A percentile compares a stretch with the other conserved stretches of the same genome.
phyloP scores from a whole-genome alignment of 1,140 invertebrate genomes.

The Mizuhopecten yessoensis region DNA sequence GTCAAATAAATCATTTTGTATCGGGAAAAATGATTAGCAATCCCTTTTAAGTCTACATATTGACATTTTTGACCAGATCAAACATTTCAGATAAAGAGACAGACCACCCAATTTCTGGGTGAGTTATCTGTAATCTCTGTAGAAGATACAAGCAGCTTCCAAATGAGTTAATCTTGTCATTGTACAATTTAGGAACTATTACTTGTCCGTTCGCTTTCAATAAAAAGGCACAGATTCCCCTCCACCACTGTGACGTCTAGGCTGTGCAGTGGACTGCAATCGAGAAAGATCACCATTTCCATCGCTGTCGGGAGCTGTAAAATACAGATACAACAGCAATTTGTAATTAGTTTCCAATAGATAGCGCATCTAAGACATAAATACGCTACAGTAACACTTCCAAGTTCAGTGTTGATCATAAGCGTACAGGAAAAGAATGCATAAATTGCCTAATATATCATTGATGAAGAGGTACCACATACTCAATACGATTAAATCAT shows the following conservation, averaged over 20 bases:
- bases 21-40: not conserved
- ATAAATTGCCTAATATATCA: no score
- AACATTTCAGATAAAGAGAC: not conserved
- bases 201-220: not conserved
- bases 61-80: slow-evolving; percentile 7
- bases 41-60: slow-evolving; percentile 21
- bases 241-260: not conserved
- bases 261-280: not conserved
- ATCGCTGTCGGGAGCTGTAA: not conserved
- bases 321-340: not conserved
- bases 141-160: slow-evolving; percentile 2
- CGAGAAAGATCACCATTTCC: not conserved
- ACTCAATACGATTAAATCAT: no score
- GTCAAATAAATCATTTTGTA: not conserved
- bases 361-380: not conserved
- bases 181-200: not conserved
- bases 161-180: slow-evolving; percentile 9
- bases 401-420: no score
- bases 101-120: slow-evolving; percentile 15
- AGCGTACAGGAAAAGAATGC: no score
- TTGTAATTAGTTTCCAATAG: slow-evolving; percentile 6
- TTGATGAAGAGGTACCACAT: no score
- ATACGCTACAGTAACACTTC: not conserved
- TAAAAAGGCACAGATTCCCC: not conserved
- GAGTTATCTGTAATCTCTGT: not conserved